Conservation (phyloP, 1,140 invertebrate species). For the Hyles vespertilio region DNA sequence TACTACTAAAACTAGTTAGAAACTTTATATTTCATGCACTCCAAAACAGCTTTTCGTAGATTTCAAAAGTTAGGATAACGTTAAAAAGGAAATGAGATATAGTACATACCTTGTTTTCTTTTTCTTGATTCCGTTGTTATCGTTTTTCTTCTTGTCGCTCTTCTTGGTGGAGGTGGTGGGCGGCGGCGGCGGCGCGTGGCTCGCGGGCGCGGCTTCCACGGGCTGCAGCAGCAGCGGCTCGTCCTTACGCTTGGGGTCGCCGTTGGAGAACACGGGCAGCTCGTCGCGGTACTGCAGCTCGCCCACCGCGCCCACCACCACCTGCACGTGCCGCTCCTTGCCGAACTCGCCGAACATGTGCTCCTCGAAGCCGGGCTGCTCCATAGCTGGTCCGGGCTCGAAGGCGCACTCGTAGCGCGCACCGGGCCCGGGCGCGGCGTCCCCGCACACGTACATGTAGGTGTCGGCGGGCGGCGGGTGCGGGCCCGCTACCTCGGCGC, state of each 20-base stretch:
- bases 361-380: conserved; percentile 85
- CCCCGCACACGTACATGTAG: conserved; percentile 69
- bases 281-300: conserved; percentile 75
- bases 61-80: background rate
- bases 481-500: conserved; percentile 63
- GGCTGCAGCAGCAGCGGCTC: conserved; percentile 76
- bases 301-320: conserved; percentile 82
- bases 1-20: background rate
- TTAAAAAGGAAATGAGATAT: background rate
- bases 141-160: conserved; percentile 88
- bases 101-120: conserved; percentile 90
- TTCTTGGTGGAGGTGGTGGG: conserved; percentile 76
- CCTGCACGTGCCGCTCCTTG: conserved; percentile 78
- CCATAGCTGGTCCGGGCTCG: conserved; percentile 74
- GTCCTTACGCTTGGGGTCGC: conserved; percentile 71
- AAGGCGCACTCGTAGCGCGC: conserved; percentile 62
- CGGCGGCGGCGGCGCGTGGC: conserved; percentile 42
- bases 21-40: too few relatives aligned
- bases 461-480: conserved; percentile 61
- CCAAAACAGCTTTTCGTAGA: too few relatives aligned
- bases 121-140: conserved; percentile 93
- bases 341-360: conserved; percentile 85
- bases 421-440: conserved; percentile 36
- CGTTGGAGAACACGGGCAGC: conserved; percentile 65
- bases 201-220: conserved; percentile 45